A percentile compares a stretch with the other conserved stretches of the same genome.
Conservation (phyloP, 1,140 invertebrate species). For the Drosophila lacertosa region DNA sequence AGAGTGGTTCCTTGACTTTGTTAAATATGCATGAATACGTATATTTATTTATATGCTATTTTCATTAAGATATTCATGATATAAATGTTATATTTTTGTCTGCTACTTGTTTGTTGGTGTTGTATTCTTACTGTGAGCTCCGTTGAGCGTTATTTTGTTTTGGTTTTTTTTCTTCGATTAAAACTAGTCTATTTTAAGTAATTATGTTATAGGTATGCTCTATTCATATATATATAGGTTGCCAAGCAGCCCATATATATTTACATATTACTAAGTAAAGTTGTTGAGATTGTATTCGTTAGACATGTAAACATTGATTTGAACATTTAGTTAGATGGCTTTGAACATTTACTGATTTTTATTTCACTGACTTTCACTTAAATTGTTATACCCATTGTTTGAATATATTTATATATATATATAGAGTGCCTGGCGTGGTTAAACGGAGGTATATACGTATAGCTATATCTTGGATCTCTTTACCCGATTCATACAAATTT, state of each 20-base stretch:
- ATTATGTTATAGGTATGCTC: neutral
- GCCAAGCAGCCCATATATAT: slow-evolving; percentile 8
- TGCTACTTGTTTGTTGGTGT: slow-evolving; percentile 50
- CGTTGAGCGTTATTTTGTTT: slow-evolving; percentile 38
- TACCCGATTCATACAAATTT: slow-evolving; percentile 52
- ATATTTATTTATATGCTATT: slow-evolving; percentile 34
- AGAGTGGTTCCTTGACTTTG: slow-evolving; percentile 23
- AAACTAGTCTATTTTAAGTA: slow-evolving; percentile 44
- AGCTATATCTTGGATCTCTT: slow-evolving; percentile 39
- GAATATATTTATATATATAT: too few species aligned
- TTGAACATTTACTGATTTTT: slow-evolving; percentile 44
- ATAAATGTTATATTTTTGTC: slow-evolving; percentile 17
- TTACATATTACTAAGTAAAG: slow-evolving; percentile 46
- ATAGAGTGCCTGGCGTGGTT: slow-evolving; percentile 17
- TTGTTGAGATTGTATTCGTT: slow-evolving; percentile 63
- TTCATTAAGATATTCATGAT: slow-evolving; percentile 35
- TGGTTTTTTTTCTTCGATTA: slow-evolving; percentile 34
- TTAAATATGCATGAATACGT: slow-evolving; percentile 35
- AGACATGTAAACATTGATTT: slow-evolving; percentile 71
- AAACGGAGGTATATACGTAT: slow-evolving; percentile 54
- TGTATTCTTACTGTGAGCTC: slow-evolving; percentile 77
- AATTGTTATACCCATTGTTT: slow-evolving; percentile 4
- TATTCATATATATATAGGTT: neutral
- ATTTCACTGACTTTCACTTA: neutral
- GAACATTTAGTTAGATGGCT: slow-evolving; percentile 61